phyloP scores from a whole-genome alignment of 1,140 invertebrate genomes.

The Papilio dardanus region DNA sequence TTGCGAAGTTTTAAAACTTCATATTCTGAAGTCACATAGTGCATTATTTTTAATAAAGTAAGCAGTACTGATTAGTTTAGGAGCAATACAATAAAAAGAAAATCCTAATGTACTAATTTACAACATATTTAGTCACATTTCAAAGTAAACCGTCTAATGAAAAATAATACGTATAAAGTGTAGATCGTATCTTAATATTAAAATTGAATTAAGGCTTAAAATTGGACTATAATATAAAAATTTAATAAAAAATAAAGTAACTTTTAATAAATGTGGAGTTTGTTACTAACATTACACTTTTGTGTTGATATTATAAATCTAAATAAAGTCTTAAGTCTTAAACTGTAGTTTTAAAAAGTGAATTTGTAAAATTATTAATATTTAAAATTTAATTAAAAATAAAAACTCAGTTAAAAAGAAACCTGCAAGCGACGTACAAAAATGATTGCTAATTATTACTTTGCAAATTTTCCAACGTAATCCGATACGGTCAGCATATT shows the following conservation, averaged over 20 bases:
- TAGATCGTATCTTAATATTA: too few species aligned
- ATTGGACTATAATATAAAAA: too few species aligned
- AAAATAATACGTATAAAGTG: background rate
- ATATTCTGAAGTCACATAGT: background rate
- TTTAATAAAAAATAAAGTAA: too few species aligned
- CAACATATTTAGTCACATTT: background rate
- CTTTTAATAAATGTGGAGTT: too few species aligned
- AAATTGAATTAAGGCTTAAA: too few species aligned
- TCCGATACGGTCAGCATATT: constrained; percentile 33
- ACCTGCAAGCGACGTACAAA: background rate
- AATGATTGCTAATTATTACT: constrained; percentile 36
- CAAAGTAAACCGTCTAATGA: background rate
- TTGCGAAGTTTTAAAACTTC: background rate
- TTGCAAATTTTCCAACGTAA: constrained; percentile 19
- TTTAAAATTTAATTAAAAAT: background rate
- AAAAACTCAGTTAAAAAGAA: constrained; percentile 3
- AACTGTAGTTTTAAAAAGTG: too few species aligned
- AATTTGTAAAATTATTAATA: too few species aligned
- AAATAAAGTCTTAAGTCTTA: too few species aligned
- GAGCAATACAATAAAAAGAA: background rate
- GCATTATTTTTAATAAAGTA: background rate
- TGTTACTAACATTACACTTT: too few species aligned
- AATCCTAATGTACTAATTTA: background rate
- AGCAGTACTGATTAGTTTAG: background rate
- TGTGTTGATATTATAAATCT: too few species aligned